Conservation (phyloP, 2,888 invertebrate species). For the Beris chalybata region DNA sequence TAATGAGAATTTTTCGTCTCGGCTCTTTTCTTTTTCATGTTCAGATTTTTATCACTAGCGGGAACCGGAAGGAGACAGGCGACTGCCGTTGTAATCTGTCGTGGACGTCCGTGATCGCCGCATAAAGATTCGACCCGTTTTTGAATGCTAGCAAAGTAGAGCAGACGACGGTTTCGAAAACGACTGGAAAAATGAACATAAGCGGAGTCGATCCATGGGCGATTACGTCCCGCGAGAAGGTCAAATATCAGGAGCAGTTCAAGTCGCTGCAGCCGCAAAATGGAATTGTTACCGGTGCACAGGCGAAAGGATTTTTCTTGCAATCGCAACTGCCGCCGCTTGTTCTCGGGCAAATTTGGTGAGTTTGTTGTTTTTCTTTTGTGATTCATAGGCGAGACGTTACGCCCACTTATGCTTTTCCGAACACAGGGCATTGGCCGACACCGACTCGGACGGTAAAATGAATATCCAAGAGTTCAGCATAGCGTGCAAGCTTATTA, state of each 20-base stretch:
- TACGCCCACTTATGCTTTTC: conserved; percentile 24
- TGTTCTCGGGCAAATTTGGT: conserved; percentile 95
- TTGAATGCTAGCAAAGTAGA: conserved; percentile 22
- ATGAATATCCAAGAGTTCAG: conserved; percentile 96
- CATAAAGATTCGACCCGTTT: conserved; percentile 5
- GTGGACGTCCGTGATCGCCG: conserved; percentile 18
- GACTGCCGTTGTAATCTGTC: conserved; percentile 23
- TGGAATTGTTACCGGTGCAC: conserved; percentile 88
- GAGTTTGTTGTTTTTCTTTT: conserved; percentile 46
- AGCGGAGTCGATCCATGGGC: conserved; percentile 78
- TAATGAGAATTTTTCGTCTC: conserved; percentile 7
- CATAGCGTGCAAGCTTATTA: conserved; percentile 96
- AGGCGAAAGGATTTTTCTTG: conserved; percentile 91
- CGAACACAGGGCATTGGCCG: conserved; percentile 76
- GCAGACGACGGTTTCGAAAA: conserved; percentile 6
- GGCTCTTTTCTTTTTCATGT: conserved; percentile 11
- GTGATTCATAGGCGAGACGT: no score
- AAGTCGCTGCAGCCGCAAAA: conserved; percentile 80
- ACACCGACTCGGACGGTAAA: conserved; percentile 95
- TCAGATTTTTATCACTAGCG: conserved; percentile 16
- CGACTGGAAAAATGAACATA: conserved; percentile 49
- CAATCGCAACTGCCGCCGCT: conserved; percentile 89
- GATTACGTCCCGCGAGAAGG: conserved; percentile 83
- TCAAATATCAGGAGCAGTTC: conserved; percentile 91
- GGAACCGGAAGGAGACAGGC: conserved; percentile 21